Evolutionary conservation across 2,888 invertebrate genomes (phyloP).

Genomic region (Alviniconcha strummeri): DNA sequence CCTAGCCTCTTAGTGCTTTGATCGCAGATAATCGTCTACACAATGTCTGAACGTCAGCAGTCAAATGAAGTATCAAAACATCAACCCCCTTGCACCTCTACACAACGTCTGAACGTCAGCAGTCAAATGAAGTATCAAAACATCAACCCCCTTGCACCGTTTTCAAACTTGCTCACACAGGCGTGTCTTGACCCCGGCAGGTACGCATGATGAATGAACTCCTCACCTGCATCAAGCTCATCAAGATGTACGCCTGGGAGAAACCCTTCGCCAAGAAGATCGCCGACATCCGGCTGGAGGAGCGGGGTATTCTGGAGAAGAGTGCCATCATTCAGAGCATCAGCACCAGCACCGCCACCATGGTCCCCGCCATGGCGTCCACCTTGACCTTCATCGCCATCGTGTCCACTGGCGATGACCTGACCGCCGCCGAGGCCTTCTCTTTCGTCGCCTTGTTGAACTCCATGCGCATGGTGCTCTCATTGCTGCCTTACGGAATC

Average conservation of each 20-base stretch:
- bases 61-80: too few relatives aligned
- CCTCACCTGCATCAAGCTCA: constrained; percentile 78
- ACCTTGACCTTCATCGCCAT: constrained; percentile 79
- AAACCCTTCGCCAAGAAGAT: constrained; percentile 76
- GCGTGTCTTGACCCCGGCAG: constrained; percentile 49
- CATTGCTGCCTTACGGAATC: constrained; percentile 58
- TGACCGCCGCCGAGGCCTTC: constrained; percentile 75
- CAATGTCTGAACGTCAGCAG: too few relatives aligned
- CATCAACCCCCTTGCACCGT: too few relatives aligned
- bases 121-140: too few relatives aligned
- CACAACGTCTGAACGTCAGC: too few relatives aligned
- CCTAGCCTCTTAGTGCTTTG: too few relatives aligned
- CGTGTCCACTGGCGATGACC: constrained; percentile 76
- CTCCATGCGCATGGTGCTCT: constrained; percentile 59
- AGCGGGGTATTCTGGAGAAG: constrained; percentile 76
- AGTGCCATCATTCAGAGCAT: constrained; percentile 79
- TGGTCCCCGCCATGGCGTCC: constrained; percentile 79
- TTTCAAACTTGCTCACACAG: too few relatives aligned
- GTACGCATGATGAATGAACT: constrained; percentile 78
- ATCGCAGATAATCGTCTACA: too few relatives aligned
- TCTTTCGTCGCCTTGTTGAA: constrained; percentile 63
- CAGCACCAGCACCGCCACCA: constrained; percentile 78
- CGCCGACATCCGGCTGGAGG: constrained; percentile 76
- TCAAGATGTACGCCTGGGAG: constrained; percentile 82
- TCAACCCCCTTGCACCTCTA: too few relatives aligned